phyloP scores from a whole-genome alignment of 2,113 vertebrate genomes.

The Lasiurus cinereus region DNA sequence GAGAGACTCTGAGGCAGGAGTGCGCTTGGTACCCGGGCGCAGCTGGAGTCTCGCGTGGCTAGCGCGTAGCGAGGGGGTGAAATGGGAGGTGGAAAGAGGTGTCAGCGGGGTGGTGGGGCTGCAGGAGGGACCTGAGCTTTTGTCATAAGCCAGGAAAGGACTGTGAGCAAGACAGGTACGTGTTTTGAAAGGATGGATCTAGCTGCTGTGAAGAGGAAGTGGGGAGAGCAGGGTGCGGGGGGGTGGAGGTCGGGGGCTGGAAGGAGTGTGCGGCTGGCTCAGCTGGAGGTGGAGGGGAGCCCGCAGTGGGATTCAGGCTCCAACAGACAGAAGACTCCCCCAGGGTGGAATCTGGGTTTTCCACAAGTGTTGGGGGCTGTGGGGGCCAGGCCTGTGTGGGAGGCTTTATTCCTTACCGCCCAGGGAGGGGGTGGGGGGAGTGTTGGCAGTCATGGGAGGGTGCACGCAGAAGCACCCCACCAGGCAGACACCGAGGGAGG shows the following conservation, averaged over 20 bases:
- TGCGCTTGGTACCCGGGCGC: neutral
- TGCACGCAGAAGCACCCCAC: no score
- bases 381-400: neutral
- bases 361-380: rapidly evolving
- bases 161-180: neutral
- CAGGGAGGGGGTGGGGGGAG: neutral
- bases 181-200: neutral
- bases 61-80: rapidly evolving
- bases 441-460: neutral
- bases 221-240: neutral
- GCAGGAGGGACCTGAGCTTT: neutral
- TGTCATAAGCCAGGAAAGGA: neutral
- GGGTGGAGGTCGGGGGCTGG: neutral
- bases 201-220: neutral
- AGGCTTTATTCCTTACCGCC: neutral
- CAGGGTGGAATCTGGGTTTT: neutral
- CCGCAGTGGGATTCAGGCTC: rapidly evolving
- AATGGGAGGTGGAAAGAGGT: neutral
- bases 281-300: rapidly evolving
- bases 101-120: neutral
- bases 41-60: neutral
- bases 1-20: neutral
- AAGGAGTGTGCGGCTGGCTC: neutral
- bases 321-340: neutral
- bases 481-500: no score